These are phyloP conservation scores for Volucella inanis DNA, from an alignment of 2,888 invertebrate genomes.

Conservation along the genomic window DNA sequence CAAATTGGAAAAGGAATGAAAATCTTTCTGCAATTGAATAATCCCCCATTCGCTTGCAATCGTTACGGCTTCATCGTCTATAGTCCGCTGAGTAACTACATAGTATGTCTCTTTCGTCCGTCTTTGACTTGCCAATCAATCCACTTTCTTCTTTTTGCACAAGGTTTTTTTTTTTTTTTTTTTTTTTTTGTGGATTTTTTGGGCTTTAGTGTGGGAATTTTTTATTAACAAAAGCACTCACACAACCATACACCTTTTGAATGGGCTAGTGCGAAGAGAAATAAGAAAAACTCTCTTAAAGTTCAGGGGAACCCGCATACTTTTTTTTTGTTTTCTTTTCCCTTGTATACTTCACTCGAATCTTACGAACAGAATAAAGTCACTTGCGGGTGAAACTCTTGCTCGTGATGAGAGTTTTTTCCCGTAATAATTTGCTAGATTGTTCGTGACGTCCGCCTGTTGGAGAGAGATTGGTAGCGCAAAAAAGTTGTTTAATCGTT, in stretches of 20 bases:
- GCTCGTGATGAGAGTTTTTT: slow-evolving; percentile 46
- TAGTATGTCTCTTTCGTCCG: not conserved
- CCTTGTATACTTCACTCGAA: slow-evolving; percentile 2
- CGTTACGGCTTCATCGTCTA: not conserved
- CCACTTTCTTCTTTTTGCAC: not conserved
- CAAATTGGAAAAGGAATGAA: slow-evolving; percentile 5
- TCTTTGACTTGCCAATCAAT: no score
- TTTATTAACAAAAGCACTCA: slow-evolving; percentile 8
- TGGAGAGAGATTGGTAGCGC: slow-evolving; percentile 33
- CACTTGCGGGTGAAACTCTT: slow-evolving; percentile 63
- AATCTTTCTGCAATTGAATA: slow-evolving; percentile 48
- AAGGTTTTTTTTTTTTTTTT: slow-evolving; percentile 17
- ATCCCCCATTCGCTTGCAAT: slow-evolving; percentile 20
- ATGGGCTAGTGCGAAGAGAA: not conserved
- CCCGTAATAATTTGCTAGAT: slow-evolving; percentile 25
- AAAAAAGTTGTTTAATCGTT: not conserved
- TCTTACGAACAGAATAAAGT: slow-evolving; percentile 19
- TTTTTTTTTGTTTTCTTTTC: not conserved
- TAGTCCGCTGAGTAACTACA: not conserved
- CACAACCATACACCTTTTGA: not conserved
- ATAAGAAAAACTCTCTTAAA: slow-evolving; percentile 18
- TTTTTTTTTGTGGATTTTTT: slow-evolving; percentile 17
- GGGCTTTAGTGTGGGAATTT: slow-evolving; percentile 7
- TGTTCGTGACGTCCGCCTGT: slow-evolving; percentile 18
- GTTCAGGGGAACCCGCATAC: not conserved